Base-by-base conservation (phyloP, 2,113 vertebrate species). In the Tetraodon nigroviridis region DNA sequence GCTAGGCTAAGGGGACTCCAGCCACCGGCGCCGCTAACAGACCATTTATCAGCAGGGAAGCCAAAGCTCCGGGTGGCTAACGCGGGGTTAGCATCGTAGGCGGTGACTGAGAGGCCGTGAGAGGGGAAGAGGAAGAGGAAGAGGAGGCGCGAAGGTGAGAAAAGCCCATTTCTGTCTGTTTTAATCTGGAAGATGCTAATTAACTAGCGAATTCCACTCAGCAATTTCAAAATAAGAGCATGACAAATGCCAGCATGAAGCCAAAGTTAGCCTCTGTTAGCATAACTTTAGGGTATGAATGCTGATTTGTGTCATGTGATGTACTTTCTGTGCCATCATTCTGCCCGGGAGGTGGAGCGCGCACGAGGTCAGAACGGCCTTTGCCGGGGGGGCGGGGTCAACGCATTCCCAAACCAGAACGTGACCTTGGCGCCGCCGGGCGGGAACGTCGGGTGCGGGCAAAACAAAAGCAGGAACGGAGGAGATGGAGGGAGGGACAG, bases 11-110 rank as follows among this genome's bases (percentile, higher is more conserved):
- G 5, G 24, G 5, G 24, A 27, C 24, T 27, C 24, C 24, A 27
- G 62, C 58, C 46, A 13, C 68, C 57, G 6, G 52, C 7, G 50
- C 61, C 37, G 71, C 79, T 79, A 78, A 69, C 37, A n/a, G n/a
- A n/a, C n/a, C n/a, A n/a, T 79, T 78, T 70, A 81, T 81, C 65
- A 47, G 78, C 51, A 40, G 62, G 62, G 66, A 66, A 81, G 67
- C 76, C 76, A 74, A 81, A 73, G 48, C 58, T 6, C 69, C 62
- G 17, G 67, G 40, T 0, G 48, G 60, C 55, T 64, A 58, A 68
- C 55, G 46, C 51, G 67, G 65, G 55, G 73, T 73, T 76, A 70
- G 45, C 46, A 53, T 27, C 53, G 29, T 59, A 40, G n/a, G 18
- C 6, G 24, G 11, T 65, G 44, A 52, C 54, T 65, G 56, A 51